Percentiles rank a stretch among this genome's conserved stretches.
Evolutionary conservation across 1,140 invertebrate species (phyloP).

Genomic region (Cydia strobilella): DNA sequence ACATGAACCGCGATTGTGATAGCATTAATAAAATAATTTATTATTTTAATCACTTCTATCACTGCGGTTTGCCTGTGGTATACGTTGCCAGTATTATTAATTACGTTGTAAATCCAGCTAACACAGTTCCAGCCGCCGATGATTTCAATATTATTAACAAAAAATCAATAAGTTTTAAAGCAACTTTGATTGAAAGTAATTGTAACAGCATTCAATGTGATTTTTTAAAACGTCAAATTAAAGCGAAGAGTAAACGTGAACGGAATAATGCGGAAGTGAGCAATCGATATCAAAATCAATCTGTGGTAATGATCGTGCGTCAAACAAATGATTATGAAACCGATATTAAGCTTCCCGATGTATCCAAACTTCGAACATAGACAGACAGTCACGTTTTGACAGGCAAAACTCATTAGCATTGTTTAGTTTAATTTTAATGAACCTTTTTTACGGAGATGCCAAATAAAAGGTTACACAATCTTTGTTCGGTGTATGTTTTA

Average conservation of each 20-base stretch:
- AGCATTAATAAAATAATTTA: constrained; percentile 62
- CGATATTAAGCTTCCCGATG: constrained; percentile 50
- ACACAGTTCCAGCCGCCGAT: constrained; percentile 37
- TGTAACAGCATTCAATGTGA: constrained; percentile 41
- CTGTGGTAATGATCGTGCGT: constrained; percentile 63
- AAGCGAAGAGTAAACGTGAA: constrained; percentile 49
- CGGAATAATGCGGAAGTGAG: constrained; percentile 69
- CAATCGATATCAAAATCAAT: constrained; percentile 74
- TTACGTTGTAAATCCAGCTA: background rate
- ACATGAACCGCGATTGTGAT: constrained; percentile 56
- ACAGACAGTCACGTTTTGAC: constrained; percentile 63
- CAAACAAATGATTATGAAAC: constrained; percentile 71
- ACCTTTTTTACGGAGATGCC: constrained; percentile 39
- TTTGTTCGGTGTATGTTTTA: constrained; percentile 2
- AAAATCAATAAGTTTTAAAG: constrained; percentile 37
- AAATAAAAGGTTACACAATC: constrained; percentile 30
- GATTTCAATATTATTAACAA: constrained; percentile 37
- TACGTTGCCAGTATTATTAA: constrained; percentile 19
- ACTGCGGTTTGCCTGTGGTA: constrained; percentile 17
- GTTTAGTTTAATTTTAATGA: constrained; percentile 66
- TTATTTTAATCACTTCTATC: constrained; percentile 47
- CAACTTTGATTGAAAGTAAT: constrained; percentile 47
- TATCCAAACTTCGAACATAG: constrained; percentile 27
- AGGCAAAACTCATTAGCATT: constrained; percentile 73
- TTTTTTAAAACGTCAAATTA: constrained; percentile 31